These are phyloP conservation scores for Sinocyclocheilus grahami DNA, from an alignment of 2,113 vertebrate species.

Conservation along the genomic window DNA sequence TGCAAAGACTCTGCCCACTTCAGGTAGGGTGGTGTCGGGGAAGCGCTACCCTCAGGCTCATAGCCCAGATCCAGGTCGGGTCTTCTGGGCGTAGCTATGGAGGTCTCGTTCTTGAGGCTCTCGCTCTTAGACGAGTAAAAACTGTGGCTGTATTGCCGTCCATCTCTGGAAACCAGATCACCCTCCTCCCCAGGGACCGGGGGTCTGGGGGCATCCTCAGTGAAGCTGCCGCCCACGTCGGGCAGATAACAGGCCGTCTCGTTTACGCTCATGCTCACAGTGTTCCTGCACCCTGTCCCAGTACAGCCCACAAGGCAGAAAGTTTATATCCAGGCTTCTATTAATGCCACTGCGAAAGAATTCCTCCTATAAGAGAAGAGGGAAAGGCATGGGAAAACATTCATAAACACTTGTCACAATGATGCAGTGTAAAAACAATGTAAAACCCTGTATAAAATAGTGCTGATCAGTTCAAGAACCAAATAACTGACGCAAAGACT, in stretches of 20 bases:
- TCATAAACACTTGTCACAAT: neutral
- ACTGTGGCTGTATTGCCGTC: constrained; percentile 75
- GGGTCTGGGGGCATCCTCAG: constrained; percentile 95
- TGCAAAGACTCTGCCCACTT: constrained; percentile 97
- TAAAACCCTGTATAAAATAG: too few species aligned
- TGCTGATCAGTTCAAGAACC: too few species aligned
- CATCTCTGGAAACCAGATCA: constrained; percentile 85
- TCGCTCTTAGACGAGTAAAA: constrained; percentile 83
- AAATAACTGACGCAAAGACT: too few species aligned
- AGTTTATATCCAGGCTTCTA: constrained; percentile 77
- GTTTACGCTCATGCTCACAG: constrained; percentile 88
- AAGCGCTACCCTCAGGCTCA: constrained; percentile 96
- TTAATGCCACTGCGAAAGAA: constrained; percentile 67
- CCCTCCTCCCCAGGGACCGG: constrained; percentile 97
- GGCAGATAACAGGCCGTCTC: constrained; percentile 85
- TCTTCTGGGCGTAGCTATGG: constrained; percentile 89
- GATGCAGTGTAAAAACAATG: neutral
- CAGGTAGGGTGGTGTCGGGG: constrained; percentile 93
- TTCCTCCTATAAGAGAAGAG: constrained; percentile 79
- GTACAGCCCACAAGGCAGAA: constrained; percentile 70
- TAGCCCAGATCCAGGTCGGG: constrained; percentile 96
- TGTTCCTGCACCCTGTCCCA: constrained; percentile 69
- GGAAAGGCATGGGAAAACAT: constrained; percentile 56
- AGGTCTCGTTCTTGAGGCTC: constrained; percentile 82
- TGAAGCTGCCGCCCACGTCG: constrained; percentile 92